phyloP scores from a whole-genome alignment of 2,797 vertebrate genomes.

The Psittacula echo region DNA sequence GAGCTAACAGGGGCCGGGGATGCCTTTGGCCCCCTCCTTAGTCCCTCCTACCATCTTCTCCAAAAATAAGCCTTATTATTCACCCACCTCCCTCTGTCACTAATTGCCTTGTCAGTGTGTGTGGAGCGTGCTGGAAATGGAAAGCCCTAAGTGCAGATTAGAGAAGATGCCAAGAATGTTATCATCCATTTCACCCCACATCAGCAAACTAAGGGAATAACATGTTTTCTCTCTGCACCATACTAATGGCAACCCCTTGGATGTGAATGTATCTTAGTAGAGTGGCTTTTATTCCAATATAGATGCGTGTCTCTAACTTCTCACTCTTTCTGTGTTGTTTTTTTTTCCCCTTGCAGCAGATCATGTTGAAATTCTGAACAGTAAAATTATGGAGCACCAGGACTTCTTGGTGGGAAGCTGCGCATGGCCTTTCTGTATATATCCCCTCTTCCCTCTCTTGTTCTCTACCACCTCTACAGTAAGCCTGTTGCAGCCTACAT shows the following conservation, averaged over 20 bases:
- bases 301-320: background rate
- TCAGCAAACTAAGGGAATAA: constrained; percentile 19
- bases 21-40: background rate
- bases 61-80: background rate
- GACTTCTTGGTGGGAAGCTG: constrained; percentile 89
- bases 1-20: background rate
- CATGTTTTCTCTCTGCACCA: background rate
- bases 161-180: background rate
- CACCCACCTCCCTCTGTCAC: background rate
- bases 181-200: background rate
- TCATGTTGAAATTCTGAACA: constrained; percentile 88
- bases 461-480: constrained; percentile 87
- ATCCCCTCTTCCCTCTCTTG: constrained; percentile 78
- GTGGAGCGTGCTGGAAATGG: background rate
- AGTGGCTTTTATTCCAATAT: background rate
- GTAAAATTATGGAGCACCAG: constrained; percentile 87
- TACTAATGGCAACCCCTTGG: background rate
- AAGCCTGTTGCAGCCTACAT: constrained; percentile 89
- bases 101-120: background rate
- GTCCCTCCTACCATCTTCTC: background rate
- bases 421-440: constrained; percentile 87
- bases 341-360: constrained; percentile 82
- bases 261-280: background rate
- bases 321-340: constrained; percentile 45
- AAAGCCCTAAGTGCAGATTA: background rate